These are phyloP conservation scores for Campylorhamphus procurvoides DNA, from an alignment of 2,113 vertebrate species.

Conservation along the genomic window DNA sequence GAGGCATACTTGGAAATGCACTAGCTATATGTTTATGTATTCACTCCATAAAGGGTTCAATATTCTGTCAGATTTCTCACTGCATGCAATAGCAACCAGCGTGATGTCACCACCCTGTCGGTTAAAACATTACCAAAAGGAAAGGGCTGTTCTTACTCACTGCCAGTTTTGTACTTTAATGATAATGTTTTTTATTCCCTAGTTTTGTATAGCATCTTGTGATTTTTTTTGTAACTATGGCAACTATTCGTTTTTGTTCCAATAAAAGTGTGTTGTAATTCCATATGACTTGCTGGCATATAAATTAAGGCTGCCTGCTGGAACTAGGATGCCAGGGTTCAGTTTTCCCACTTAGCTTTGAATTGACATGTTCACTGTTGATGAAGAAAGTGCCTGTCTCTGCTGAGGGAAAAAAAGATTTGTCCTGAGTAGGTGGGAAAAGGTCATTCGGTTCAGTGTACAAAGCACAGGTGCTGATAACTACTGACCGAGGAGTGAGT, in stretches of 20 bases:
- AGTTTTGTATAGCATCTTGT: neutral
- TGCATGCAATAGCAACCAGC: neutral
- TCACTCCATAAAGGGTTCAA: neutral
- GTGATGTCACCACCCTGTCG: neutral
- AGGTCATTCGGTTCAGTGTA: slow-evolving; percentile 24
- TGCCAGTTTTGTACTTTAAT: neutral
- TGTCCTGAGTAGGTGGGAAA: slow-evolving; percentile 15
- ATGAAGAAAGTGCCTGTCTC: neutral
- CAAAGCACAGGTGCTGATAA: neutral
- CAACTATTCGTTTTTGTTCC: slow-evolving; percentile 35
- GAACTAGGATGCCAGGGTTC: neutral
- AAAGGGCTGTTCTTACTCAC: neutral
- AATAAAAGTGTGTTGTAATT: slow-evolving; percentile 2
- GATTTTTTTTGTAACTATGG: slow-evolving; percentile 14
- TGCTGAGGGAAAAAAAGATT: neutral
- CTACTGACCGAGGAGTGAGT: neutral
- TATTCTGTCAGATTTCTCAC: neutral
- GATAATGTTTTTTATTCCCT: slow-evolving; percentile 3
- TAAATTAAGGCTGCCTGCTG: slow-evolving; percentile 34
- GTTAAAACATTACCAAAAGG: neutral
- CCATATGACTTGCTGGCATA: neutral
- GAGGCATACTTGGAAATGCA: neutral
- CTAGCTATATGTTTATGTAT: neutral
- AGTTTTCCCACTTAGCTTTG: slow-evolving; percentile 27
- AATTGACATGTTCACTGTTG: slow-evolving; percentile 7